A percentile compares a stretch with the other conserved stretches of the same genome.
phyloP scores from a whole-genome alignment of 1,140 invertebrate species.

The Pachypsylla venusta region DNA sequence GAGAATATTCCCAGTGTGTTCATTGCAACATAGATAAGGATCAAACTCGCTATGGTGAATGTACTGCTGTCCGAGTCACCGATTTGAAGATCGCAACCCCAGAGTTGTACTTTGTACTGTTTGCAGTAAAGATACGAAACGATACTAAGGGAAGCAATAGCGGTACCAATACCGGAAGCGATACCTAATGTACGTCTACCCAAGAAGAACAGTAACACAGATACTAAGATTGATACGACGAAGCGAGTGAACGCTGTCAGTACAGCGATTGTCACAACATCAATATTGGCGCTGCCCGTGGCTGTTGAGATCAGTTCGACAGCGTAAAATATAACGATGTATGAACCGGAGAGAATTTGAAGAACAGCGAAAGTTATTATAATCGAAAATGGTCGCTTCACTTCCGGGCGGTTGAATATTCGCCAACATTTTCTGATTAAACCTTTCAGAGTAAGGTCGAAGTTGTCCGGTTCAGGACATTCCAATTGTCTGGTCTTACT shows the following conservation, averaged over 20 bases:
- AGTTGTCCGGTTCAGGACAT: not conserved
- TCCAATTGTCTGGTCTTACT: not conserved
- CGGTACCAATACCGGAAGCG: slow-evolving; percentile 45
- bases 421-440: not conserved
- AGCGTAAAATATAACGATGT: slow-evolving; percentile 55
- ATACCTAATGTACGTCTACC: slow-evolving; percentile 45
- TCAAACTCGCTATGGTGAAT: slow-evolving; percentile 33
- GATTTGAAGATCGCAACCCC: slow-evolving; percentile 23
- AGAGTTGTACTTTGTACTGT: slow-evolving; percentile 17
- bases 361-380: slow-evolving; percentile 52
- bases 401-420: slow-evolving; percentile 34
- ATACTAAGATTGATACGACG: slow-evolving; percentile 43
- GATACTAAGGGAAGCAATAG: slow-evolving; percentile 39
- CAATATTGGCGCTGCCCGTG: not conserved
- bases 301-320: slow-evolving; percentile 42
- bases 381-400: slow-evolving; percentile 50
- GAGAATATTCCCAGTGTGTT: slow-evolving; percentile 56
- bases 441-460: not conserved
- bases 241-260: slow-evolving; percentile 45
- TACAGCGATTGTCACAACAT: slow-evolving; percentile 33
- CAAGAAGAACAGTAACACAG: slow-evolving; percentile 41
- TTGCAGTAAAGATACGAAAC: slow-evolving; percentile 36
- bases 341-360: slow-evolving; percentile 54
- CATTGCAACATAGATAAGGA: slow-evolving; percentile 46
- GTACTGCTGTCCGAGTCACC: not conserved